phyloP scores from a whole-genome alignment of 2,888 invertebrate genomes.

The Prostheceraeus crozeri region DNA sequence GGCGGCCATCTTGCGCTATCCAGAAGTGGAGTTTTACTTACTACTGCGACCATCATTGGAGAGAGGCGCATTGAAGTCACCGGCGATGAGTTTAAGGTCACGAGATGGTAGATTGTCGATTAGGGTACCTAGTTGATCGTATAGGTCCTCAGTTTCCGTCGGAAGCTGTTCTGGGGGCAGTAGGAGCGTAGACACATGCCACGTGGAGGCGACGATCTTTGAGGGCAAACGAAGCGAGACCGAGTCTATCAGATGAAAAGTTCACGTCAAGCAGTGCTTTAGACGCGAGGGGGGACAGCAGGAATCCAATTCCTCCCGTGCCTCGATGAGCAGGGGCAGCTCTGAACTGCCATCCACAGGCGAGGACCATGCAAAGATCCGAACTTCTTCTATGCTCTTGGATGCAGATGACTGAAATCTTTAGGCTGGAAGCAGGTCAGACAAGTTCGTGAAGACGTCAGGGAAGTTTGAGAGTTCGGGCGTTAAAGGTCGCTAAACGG shows the following conservation, averaged over 20 bases:
- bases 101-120: conserved; percentile 14
- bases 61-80: too few species aligned
- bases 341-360: conserved; percentile 27
- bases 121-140: conserved; percentile 13
- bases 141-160: conserved; percentile 28
- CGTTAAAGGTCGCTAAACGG: conserved; percentile 14
- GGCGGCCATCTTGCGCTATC: too few species aligned
- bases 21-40: too few species aligned
- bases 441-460: conserved; percentile 16
- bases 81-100: conserved; percentile 26
- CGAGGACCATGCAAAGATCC: conserved; percentile 7
- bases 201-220: conserved; percentile 26
- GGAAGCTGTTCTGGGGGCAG: conserved; percentile 19
- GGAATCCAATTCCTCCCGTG: conserved; percentile 14
- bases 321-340: conserved; percentile 32
- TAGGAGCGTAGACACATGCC: conserved; percentile 24
- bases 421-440: conserved; percentile 14
- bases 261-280: conserved; percentile 30
- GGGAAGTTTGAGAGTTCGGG: conserved; percentile 19
- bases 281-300: conserved; percentile 22
- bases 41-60: too few species aligned
- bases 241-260: conserved; percentile 29
- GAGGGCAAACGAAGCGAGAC: conserved; percentile 28
- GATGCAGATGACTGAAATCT: conserved; percentile 23
- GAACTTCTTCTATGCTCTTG: conserved; percentile 30